Evolutionary conservation across 2,888 invertebrate species (phyloP).

Genomic region (Agrochola litura): DNA sequence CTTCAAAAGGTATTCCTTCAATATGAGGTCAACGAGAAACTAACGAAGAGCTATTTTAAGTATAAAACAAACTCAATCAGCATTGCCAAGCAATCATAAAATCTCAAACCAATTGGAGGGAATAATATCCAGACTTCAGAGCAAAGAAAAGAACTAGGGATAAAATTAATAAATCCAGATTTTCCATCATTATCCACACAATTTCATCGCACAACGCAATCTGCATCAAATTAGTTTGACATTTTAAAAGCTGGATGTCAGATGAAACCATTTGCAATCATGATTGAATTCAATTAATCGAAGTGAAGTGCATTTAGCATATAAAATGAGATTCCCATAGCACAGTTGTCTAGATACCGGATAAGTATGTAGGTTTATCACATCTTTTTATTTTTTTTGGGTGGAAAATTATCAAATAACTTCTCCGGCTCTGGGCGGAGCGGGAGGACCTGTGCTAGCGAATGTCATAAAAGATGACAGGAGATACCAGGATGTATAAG

Average conservation of each 20-base stretch:
- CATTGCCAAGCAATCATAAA: background rate
- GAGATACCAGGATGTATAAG: background rate
- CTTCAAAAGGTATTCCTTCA: background rate
- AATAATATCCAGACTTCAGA: background rate
- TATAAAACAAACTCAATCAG: background rate
- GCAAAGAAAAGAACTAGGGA: background rate
- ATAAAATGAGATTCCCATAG: constrained; percentile 25
- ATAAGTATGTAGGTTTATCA: constrained; percentile 21
- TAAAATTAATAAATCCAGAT: background rate
- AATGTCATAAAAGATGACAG: background rate
- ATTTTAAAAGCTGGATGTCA: constrained; percentile 44
- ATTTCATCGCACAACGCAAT: constrained; percentile 9
- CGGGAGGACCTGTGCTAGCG: background rate
- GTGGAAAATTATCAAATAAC: too few relatives aligned
- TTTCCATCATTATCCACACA: too few relatives aligned
- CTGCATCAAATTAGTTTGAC: constrained; percentile 40
- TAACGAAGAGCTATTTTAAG: background rate
- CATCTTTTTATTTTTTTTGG: too few relatives aligned
- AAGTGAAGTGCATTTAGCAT: constrained; percentile 40
- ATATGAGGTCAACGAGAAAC: background rate
- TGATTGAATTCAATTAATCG: constrained; percentile 41
- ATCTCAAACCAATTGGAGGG: background rate
- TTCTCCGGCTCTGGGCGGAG: too few relatives aligned
- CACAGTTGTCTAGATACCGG: background rate
- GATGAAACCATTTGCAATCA: constrained; percentile 46